A percentile compares a stretch with the other conserved stretches of the same genome.
These are phyloP conservation scores for Actinia tenebrosa DNA, from an alignment of 64 coral and sea anemone species.

Conservation along the genomic window DNA sequence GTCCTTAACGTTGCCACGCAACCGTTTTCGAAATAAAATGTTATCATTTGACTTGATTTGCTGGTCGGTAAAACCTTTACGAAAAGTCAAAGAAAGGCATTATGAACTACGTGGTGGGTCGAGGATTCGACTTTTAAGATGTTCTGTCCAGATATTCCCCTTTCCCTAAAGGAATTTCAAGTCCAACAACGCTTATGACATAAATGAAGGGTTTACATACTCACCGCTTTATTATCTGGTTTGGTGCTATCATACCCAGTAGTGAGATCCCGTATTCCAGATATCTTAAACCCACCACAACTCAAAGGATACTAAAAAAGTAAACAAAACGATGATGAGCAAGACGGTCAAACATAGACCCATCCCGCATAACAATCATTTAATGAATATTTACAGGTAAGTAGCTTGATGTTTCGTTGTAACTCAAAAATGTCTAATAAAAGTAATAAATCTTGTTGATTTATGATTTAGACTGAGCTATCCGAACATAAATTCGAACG, in stretches of 20 bases:
- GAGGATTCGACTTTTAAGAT: too few relatives aligned
- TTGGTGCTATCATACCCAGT: constrained; percentile 82
- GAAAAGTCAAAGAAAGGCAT: not conserved
- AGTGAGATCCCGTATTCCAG: constrained; percentile 91
- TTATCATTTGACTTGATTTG: constrained; percentile 96
- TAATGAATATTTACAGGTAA: too few relatives aligned
- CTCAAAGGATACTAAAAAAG: constrained; percentile 2
- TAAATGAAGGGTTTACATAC: not conserved
- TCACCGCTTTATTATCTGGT: constrained; percentile 89
- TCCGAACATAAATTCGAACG: too few relatives aligned
- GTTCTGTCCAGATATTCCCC: too few relatives aligned
- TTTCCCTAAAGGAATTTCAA: too few relatives aligned
- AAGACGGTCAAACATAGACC: not conserved
- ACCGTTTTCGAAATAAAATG: constrained; percentile 94
- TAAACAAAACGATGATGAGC: not conserved
- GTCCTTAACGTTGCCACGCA: constrained; percentile 92
- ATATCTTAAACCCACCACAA: constrained; percentile 72
- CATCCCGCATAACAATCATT: too few relatives aligned
- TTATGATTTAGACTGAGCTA: too few relatives aligned
- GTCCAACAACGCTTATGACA: too few relatives aligned
- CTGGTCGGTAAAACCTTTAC: constrained; percentile 77
- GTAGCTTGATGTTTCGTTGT: too few relatives aligned
- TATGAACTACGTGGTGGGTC: not conserved
- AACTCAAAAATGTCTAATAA: too few relatives aligned
- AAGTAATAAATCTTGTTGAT: too few relatives aligned